Conservation (phyloP, 1,140 invertebrate genomes). For the Aphidius ervi region DNA sequence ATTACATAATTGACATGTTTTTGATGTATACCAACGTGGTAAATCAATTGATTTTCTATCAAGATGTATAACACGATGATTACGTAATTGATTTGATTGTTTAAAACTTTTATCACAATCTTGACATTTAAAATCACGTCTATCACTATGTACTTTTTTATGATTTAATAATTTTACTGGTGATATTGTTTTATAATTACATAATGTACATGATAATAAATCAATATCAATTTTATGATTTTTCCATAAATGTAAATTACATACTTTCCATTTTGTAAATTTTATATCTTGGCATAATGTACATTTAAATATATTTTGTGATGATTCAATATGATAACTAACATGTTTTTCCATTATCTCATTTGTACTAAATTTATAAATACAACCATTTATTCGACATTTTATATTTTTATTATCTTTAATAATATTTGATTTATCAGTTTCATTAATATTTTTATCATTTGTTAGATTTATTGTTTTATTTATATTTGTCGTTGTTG, state of each 20-base stretch:
- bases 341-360: constrained; percentile 51
- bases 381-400: constrained; percentile 53
- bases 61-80: constrained; percentile 59
- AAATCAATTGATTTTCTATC: constrained; percentile 44
- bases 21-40: constrained; percentile 60
- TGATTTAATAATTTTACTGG: constrained; percentile 57
- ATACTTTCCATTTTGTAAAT: constrained; percentile 59
- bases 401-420: constrained; percentile 40
- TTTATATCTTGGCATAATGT: constrained; percentile 49
- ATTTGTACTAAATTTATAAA: constrained; percentile 52
- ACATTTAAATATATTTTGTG: constrained; percentile 51
- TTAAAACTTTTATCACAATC: constrained; percentile 64
- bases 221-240: constrained; percentile 64
- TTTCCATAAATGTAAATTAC: constrained; percentile 66
- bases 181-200: constrained; percentile 57
- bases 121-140: constrained; percentile 57
- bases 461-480: not conserved
- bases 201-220: constrained; percentile 61
- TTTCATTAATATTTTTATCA: constrained; percentile 3
- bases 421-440: constrained; percentile 39
- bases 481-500: too few relatives aligned
- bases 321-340: constrained; percentile 50
- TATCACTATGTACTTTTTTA: constrained; percentile 60
- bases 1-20: constrained; percentile 66
- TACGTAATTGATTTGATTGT: constrained; percentile 60